phyloP scores from a whole-genome alignment of 92 coral and sea anemone genomes.

The Paramuricea clavata region DNA sequence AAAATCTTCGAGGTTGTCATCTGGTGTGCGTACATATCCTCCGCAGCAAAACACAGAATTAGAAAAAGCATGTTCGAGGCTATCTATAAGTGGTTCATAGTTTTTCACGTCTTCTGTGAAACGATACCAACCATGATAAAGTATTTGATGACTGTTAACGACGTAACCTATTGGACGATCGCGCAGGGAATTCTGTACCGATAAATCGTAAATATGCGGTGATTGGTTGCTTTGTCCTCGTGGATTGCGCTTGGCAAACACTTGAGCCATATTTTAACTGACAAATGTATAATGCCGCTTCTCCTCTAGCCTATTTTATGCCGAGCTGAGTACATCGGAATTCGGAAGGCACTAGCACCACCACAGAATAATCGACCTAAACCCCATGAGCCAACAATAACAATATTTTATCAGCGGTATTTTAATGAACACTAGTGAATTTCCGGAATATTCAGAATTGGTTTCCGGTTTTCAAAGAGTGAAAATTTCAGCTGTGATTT shows the following conservation, averaged over 20 bases:
- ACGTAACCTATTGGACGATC: slow-evolving; percentile 58
- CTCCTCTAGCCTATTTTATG: too few species aligned
- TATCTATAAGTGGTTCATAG: slow-evolving; percentile 45
- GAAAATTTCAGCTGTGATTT: too few species aligned
- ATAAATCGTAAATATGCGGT: slow-evolving; percentile 13
- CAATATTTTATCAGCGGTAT: too few species aligned
- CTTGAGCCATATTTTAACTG: slow-evolving; percentile 60
- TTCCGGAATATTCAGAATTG: too few species aligned
- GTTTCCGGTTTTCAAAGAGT: too few species aligned
- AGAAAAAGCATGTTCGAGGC: slow-evolving; percentile 53
- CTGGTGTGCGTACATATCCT: slow-evolving; percentile 52
- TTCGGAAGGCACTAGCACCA: too few species aligned
- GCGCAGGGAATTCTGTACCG: slow-evolving; percentile 55
- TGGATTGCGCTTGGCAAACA: neutral
- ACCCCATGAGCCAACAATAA: too few species aligned
- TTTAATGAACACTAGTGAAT: too few species aligned
- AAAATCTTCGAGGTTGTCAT: slow-evolving; percentile 8
- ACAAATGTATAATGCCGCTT: too few species aligned
- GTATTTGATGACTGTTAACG: slow-evolving; percentile 55
- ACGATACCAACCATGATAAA: neutral
- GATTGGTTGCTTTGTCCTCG: neutral
- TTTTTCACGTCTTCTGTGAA: slow-evolving; percentile 36
- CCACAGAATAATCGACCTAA: too few species aligned
- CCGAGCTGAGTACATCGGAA: too few species aligned
- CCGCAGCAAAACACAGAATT: slow-evolving; percentile 71